Conservation (phyloP, 1,140 invertebrate species). For the Drosophila nigromelanica region DNA sequence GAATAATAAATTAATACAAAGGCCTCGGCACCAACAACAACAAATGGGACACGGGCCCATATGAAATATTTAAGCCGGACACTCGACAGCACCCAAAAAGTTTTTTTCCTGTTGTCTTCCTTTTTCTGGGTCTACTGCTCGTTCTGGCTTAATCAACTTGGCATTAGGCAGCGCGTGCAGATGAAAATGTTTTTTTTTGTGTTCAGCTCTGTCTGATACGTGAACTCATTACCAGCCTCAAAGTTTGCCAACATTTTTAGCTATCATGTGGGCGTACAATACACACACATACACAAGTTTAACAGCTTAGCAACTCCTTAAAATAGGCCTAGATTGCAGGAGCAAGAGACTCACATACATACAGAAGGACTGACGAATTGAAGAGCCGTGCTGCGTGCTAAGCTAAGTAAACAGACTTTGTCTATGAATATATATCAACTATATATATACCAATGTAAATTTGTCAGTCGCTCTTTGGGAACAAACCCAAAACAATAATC, state of each 20-base stretch:
- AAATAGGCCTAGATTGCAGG: slow-evolving; percentile 3
- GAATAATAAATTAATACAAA: slow-evolving; percentile 74
- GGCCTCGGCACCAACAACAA: slow-evolving; percentile 9
- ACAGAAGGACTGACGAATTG: not conserved
- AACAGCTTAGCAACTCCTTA: slow-evolving; percentile 35
- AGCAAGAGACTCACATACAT: not conserved
- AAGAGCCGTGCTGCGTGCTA: not conserved
- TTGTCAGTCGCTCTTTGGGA: slow-evolving; percentile 6
- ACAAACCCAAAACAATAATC: not conserved
- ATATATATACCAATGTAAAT: slow-evolving; percentile 17
- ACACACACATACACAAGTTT: not conserved
- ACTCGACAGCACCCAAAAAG: slow-evolving; percentile 39
- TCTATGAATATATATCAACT: not conserved
- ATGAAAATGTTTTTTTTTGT: slow-evolving; percentile 22
- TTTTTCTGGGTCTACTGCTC: slow-evolving; percentile 5
- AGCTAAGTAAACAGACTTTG: not conserved
- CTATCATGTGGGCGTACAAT: slow-evolving; percentile 8
- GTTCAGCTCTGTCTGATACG: slow-evolving; percentile 27
- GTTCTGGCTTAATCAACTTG: slow-evolving; percentile 39
- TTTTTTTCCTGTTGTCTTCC: slow-evolving; percentile 1
- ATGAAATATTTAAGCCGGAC: slow-evolving; percentile 63
- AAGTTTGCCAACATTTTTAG: slow-evolving; percentile 24
- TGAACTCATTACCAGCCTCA: slow-evolving; percentile 40
- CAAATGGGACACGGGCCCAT: slow-evolving; percentile 36
- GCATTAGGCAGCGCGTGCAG: slow-evolving; percentile 35